Evolutionary conservation across 2,797 vertebrate species (phyloP).

Genomic region (Danio jaintianensis): DNA sequence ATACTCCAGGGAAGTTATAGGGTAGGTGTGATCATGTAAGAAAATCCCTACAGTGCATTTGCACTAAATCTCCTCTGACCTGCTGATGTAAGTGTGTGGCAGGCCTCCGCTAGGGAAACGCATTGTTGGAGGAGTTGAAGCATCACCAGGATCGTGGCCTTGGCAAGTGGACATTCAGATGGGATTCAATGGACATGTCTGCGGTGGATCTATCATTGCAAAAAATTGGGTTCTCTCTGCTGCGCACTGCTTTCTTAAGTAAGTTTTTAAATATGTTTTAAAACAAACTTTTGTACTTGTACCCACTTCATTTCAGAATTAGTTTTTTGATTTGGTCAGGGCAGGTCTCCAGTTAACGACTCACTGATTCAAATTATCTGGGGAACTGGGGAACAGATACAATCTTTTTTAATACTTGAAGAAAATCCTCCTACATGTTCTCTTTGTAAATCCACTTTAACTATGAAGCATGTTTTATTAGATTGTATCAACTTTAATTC

Average conservation of each 20-base stretch:
- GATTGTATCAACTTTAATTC: too few species aligned
- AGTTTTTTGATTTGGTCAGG: too few species aligned
- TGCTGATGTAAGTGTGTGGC: conserved; percentile 70
- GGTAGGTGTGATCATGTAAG: conserved; percentile 10
- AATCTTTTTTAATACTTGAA: too few species aligned
- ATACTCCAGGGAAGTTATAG: conserved; percentile 14
- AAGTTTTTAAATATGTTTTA: conserved; percentile 57
- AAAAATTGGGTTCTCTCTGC: conserved; percentile 79
- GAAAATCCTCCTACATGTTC: too few species aligned
- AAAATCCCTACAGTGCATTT: background rate
- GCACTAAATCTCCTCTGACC: conserved; percentile 15
- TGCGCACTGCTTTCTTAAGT: conserved; percentile 82
- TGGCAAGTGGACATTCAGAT: conserved; percentile 83
- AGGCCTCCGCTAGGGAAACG: conserved; percentile 65
- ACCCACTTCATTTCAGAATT: too few species aligned
- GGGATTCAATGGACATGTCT: conserved; percentile 65
- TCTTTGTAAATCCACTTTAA: too few species aligned
- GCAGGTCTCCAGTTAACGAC: too few species aligned
- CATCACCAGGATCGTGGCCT: conserved; percentile 74
- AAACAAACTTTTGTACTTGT: too few species aligned
- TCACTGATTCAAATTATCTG: too few species aligned
- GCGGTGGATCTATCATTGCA: conserved; percentile 79
- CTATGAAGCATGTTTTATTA: too few species aligned
- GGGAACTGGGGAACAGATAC: too few species aligned
- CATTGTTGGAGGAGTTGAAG: conserved; percentile 77